Base-by-base conservation (phyloP, 2,797 vertebrate genomes). In the Prionace glauca region DNA sequence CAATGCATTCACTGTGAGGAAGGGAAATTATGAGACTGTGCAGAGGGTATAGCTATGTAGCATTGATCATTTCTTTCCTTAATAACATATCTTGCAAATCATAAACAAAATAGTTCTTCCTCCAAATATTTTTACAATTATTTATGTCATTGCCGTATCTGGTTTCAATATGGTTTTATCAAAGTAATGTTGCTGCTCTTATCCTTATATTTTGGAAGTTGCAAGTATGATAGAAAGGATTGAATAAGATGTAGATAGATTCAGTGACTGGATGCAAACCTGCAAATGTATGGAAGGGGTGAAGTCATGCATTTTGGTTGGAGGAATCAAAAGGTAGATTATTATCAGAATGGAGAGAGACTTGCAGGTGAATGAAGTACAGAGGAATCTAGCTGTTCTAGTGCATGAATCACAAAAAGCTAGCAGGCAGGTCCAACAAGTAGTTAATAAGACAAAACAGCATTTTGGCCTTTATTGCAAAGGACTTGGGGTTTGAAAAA, bases 111-210 rank as follows among this genome's bases (percentile, higher is more conserved):
- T 65, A 16, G 22, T 29, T 67, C 22, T 81, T 36, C 22, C 36
- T 20, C 65, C 91, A 71, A 41, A 93, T 93, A 20, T 65, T 8
- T 41, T 18, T 91, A 29, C 29, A 91, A 7, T 56, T 11, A 69
- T 69, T 41, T 41, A 67, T 20, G 18, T n/a, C 65, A 29, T 32
- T n/a, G 29, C 22, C 60, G 9, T 45, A 45, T n/a, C 12, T 88
- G 12, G 11, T 88, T 60, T 91, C 67, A 18, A 1, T 36, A 0
- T 67, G 3, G 7, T 67, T 67, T 96, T 95, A 96, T 96, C 96
- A 90, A 95, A 96, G 94, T 95, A 72, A 92, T 95, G 94, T 95
- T 86, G 36, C 10, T 71, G 14, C 77, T 87, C 56, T 36, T 79
- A 62, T n/a, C 14, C 32, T 32, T 95, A 11, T 84, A n/a, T 26